phyloP scores from a whole-genome alignment of 2,888 invertebrate genomes.

The Matsumyia berberina region DNA sequence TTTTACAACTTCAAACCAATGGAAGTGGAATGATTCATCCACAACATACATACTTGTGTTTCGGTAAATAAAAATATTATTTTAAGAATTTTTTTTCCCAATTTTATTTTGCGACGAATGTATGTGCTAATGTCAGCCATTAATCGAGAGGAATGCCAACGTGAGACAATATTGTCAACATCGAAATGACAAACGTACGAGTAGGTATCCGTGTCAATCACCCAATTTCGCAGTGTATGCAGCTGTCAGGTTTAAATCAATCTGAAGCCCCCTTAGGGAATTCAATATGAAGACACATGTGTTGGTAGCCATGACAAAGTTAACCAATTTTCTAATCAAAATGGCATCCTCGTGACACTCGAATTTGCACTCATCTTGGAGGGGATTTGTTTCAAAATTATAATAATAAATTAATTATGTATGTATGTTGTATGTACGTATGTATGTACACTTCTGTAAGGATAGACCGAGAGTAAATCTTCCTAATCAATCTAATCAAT shows the following conservation, averaged over 20 bases:
- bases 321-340: not conserved
- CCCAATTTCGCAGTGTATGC: not conserved
- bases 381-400: not conserved
- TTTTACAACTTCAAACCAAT: conserved; percentile 8
- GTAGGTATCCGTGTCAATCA: not conserved
- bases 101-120: too few relatives aligned
- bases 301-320: not conserved
- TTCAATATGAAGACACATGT: not conserved
- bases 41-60: not conserved
- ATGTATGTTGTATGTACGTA: too few relatives aligned
- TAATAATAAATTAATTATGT: not conserved
- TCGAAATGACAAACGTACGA: not conserved
- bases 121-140: too few relatives aligned
- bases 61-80: not conserved
- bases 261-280: not conserved
- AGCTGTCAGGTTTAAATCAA: not conserved
- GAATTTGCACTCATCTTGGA: not conserved
- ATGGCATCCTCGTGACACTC: not conserved
- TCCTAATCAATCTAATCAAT: too few relatives aligned
- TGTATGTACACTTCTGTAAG: not conserved
- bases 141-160: too few relatives aligned
- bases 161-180: not conserved
- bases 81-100: too few relatives aligned
- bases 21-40: not conserved
- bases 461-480: too few relatives aligned